Percentiles rank a stretch among this genome's conserved stretches.
phyloP scores from a whole-genome alignment of 2,113 vertebrate species.

The Indri indri region DNA sequence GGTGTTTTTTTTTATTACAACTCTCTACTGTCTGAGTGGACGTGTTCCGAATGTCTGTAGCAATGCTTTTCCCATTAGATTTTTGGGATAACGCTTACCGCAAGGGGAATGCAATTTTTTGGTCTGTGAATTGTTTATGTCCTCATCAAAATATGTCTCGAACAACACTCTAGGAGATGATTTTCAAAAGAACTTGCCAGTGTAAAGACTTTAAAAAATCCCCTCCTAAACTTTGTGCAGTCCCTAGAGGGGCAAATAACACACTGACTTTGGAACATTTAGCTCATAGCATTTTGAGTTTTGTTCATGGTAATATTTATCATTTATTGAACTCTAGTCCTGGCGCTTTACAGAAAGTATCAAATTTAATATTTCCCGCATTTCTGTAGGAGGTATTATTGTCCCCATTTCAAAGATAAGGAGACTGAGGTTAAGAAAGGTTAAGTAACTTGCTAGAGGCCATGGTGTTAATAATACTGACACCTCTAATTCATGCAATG shows the following conservation, averaged over 20 bases:
- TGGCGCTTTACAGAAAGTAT: not conserved
- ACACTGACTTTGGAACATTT: not conserved
- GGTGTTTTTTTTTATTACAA: not conserved
- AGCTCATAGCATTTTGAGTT: not conserved
- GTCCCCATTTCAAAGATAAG: not conserved
- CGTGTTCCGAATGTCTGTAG: slow-evolving; percentile 26
- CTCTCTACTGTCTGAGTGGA: not conserved
- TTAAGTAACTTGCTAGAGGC: not conserved
- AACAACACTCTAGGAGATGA: slow-evolving; percentile 42
- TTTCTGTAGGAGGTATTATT: not conserved
- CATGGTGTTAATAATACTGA: not conserved
- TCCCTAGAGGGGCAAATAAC: not conserved
- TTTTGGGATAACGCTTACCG: slow-evolving; percentile 53
- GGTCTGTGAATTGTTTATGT: slow-evolving; percentile 61
- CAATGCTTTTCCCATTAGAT: slow-evolving; percentile 42
- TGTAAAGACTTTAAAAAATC: not conserved
- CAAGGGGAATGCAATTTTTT: slow-evolving; percentile 60
- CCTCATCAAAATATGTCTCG: slow-evolving; percentile 64
- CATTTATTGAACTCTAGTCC: not conserved
- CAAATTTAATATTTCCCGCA: not conserved
- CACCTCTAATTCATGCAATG: not conserved
- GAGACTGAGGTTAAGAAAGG: not conserved
- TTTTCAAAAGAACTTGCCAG: slow-evolving; percentile 48
- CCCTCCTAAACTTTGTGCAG: not conserved
- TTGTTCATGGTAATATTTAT: not conserved